Conservation (phyloP, 2,888 invertebrate genomes). For the Caradrina kadenii region DNA sequence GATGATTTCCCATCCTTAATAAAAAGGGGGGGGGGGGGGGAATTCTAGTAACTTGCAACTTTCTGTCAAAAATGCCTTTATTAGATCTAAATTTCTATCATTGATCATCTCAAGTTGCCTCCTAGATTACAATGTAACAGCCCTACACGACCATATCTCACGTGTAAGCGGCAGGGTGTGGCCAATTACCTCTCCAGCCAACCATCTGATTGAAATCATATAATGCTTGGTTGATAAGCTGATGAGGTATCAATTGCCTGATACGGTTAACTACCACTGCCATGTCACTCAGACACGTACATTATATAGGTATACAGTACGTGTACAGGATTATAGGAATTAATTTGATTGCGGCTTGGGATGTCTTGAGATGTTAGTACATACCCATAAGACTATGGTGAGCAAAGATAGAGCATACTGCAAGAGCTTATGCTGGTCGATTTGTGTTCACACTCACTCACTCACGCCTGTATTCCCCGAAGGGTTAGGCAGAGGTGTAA, state of each 20-base stretch:
- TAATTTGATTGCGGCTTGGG: slow-evolving; percentile 15
- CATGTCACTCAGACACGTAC: background rate
- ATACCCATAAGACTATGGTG: background rate
- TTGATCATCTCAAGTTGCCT: no score
- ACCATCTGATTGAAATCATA: slow-evolving; percentile 80
- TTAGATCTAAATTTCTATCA: no score
- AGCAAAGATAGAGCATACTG: no score
- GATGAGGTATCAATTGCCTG: slow-evolving; percentile 66
- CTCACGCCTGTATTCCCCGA: no score
- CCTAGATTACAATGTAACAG: no score
- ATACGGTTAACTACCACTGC: slow-evolving; percentile 30
- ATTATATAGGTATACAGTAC: background rate
- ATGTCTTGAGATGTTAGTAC: background rate
- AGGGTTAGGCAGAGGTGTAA: no score
- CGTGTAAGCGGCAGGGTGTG: slow-evolving; percentile 65
- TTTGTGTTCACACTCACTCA: no score
- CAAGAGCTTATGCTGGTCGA: no score
- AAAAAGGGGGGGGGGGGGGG: no score
- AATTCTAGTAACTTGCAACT: no score
- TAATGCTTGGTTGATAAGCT: slow-evolving; percentile 73
- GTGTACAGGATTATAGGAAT: slow-evolving; percentile 22
- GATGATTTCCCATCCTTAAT: no score
- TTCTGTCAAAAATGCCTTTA: no score
- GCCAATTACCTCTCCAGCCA: slow-evolving; percentile 73
- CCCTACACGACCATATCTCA: slow-evolving; percentile 3